A percentile compares a stretch with the other conserved stretches of the same genome.
phyloP scores from a whole-genome alignment of 2,797 vertebrate genomes.

The Champsocephalus esox region DNA sequence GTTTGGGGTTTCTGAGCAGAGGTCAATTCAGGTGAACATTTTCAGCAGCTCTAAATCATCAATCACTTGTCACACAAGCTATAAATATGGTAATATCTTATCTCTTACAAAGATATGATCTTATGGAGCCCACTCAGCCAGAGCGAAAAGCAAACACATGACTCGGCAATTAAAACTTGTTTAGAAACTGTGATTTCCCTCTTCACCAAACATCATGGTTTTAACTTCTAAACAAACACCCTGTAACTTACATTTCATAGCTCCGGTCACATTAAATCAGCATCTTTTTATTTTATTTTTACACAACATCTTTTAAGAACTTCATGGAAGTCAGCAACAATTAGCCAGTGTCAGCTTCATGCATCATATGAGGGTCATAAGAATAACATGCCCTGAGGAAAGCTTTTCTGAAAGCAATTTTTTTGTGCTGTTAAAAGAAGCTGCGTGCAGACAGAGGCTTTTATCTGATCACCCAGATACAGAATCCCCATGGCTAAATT shows the following conservation, averaged over 20 bases:
- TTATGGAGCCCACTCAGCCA: constrained; percentile 38
- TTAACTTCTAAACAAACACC: constrained; percentile 1
- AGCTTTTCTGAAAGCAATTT: constrained; percentile 27
- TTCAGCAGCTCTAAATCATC: background rate
- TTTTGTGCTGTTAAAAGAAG: constrained; percentile 48
- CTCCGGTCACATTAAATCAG: background rate
- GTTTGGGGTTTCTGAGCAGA: background rate
- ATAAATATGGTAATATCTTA: constrained; percentile 9
- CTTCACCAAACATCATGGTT: background rate
- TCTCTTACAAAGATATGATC: constrained; percentile 36
- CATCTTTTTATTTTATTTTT: constrained; percentile 2
- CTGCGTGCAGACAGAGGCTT: constrained; percentile 17
- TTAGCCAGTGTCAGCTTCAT: constrained; percentile 14
- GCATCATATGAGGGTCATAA: constrained; percentile 56
- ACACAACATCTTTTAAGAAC: constrained; percentile 11
- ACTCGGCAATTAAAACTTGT: constrained; percentile 10
- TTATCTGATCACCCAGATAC: constrained; percentile 42
- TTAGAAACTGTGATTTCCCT: constrained; percentile 17
- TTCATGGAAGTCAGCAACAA: constrained; percentile 19
- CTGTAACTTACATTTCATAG: background rate
- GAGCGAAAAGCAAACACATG: constrained; percentile 9
- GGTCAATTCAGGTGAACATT: constrained; percentile 13
- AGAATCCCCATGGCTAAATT: constrained; percentile 14
- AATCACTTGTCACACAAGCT: constrained; percentile 3
- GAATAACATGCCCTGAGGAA: constrained; percentile 24